Evolutionary conservation across 1,140 invertebrate species (phyloP).

Genomic region (Bombus superbus): DNA sequence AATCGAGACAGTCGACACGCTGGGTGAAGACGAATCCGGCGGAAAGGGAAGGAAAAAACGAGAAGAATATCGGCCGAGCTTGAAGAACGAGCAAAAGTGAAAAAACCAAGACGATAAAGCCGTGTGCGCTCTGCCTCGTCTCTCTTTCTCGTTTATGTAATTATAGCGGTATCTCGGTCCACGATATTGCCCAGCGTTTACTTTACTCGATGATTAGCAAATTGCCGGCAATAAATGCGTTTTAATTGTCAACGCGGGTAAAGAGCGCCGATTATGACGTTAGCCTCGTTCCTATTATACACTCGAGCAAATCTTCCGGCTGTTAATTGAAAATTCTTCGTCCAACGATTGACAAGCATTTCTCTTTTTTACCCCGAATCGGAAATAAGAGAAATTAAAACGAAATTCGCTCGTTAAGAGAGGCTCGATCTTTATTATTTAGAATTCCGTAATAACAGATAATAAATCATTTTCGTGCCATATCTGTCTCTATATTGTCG

Average conservation of each 20-base stretch:
- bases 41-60: slow-evolving; percentile 41
- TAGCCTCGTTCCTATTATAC: neutral
- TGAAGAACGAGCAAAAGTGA: neutral
- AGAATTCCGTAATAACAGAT: too few species aligned
- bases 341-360: too few species aligned
- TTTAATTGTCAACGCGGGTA: slow-evolving; percentile 31
- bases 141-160: slow-evolving; percentile 32
- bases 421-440: too few species aligned
- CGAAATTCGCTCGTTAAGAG: too few species aligned
- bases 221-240: slow-evolving; percentile 34
- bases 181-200: slow-evolving; percentile 8
- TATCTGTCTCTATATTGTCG: too few species aligned
- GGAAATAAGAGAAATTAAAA: too few species aligned
- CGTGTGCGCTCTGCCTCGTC: neutral
- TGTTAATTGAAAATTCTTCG: neutral
- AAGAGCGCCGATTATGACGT: neutral
- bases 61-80: slow-evolving; percentile 20
- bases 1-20: slow-evolving; percentile 63
- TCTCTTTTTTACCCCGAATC: too few species aligned
- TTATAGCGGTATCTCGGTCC: slow-evolving; percentile 21
- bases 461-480: too few species aligned
- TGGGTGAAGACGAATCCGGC: slow-evolving; percentile 58
- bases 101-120: neutral
- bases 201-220: slow-evolving; percentile 34
- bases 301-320: neutral